Evolutionary conservation across 2,888 invertebrate genomes (phyloP).

Genomic region (Lasioglossum leucozonium): DNA sequence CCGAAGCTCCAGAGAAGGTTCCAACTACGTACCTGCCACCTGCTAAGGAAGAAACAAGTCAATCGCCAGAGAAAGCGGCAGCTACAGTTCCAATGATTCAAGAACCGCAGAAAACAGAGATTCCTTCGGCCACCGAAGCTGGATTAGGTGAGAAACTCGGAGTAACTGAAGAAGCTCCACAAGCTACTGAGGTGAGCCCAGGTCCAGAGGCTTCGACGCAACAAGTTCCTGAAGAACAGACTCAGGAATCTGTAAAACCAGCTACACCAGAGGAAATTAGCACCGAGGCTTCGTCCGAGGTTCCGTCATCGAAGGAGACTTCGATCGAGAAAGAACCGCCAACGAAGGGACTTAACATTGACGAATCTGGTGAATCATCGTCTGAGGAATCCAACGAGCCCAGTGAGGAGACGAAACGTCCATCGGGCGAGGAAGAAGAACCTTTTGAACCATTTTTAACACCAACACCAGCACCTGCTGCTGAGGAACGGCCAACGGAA

Average conservation of each 20-base stretch:
- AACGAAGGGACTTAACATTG: conserved; percentile 67
- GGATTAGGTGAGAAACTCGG: too few species aligned
- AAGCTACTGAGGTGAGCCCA: conserved; percentile 36
- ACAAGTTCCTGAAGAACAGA: conserved; percentile 32
- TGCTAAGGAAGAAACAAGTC: conserved; percentile 30
- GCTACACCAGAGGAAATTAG: conserved; percentile 56
- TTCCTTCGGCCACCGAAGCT: too few species aligned
- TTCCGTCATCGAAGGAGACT: conserved; percentile 55
- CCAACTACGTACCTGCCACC: conserved; percentile 73
- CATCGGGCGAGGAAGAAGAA: conserved; percentile 13
- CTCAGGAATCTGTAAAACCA: conserved; percentile 49
- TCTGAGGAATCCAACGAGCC: conserved; percentile 64
- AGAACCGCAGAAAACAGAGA: conserved; percentile 44
- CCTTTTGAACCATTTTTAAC: conserved; percentile 18
- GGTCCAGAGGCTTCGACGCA: conserved; percentile 42
- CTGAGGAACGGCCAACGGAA: conserved; percentile 37
- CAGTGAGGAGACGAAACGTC: conserved; percentile 9
- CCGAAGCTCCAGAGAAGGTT: conserved; percentile 69
- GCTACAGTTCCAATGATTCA: conserved; percentile 19
- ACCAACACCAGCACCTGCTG: conserved; percentile 17
- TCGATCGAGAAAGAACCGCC: conserved; percentile 69
- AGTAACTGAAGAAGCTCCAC: too few species aligned
- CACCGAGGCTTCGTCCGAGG: conserved; percentile 55
- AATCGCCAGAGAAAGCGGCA: conserved; percentile 40
- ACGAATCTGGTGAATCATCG: conserved; percentile 66